Base-by-base conservation (phyloP, 1,140 invertebrate genomes). In the Semibalanus balanoides region DNA sequence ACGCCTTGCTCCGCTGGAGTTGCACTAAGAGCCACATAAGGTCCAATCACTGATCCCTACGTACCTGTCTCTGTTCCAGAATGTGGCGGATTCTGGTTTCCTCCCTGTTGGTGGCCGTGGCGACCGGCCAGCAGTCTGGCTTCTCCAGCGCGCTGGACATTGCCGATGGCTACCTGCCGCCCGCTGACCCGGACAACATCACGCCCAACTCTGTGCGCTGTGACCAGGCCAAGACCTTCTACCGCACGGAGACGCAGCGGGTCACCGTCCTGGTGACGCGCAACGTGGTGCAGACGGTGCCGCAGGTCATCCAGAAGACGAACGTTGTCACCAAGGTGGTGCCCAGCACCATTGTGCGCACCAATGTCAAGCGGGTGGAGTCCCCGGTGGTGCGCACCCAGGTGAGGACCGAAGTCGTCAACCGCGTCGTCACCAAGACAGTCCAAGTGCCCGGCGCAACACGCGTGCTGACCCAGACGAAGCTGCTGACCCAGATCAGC, bases 11-110 rank as follows among this genome's bases (percentile, higher is more conserved):
- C 11, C 7, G 51, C 51, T 64, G 11, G 22, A 64, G 51, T 64
- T 40, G 5, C 35, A 17, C 35, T 40, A 7, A 64, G 14, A 64
- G 51, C 51, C 51, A 64, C 51, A 64, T 64, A 64, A 64, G 51
- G 51, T 64, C 51, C 51, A 64, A 64, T 64, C 51, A 64, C 51
- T 64, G 51, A 64, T 64, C 51, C 51, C 51, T 19, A 64, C 22
- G 51, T 64, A 64, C 51, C 51, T 64, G 14, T 64, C 51, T 64
- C 51, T 64, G 51, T 64, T 64, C 11, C 51, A 64, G 51, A 64
- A 64, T 64, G 51, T 64, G 51, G 51, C 51, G 51, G 51, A 64
- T 64, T 64, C 51, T 64, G 51, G 51, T 64, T 64, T 64, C 51
- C 51, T 64, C 22, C 51, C 22, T 64, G 51, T 25, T 64, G 51